Percentiles rank a stretch among this genome's conserved stretches.
Conservation (phyloP, 2,113 vertebrate species). For the Dryoscopus gambensis region DNA sequence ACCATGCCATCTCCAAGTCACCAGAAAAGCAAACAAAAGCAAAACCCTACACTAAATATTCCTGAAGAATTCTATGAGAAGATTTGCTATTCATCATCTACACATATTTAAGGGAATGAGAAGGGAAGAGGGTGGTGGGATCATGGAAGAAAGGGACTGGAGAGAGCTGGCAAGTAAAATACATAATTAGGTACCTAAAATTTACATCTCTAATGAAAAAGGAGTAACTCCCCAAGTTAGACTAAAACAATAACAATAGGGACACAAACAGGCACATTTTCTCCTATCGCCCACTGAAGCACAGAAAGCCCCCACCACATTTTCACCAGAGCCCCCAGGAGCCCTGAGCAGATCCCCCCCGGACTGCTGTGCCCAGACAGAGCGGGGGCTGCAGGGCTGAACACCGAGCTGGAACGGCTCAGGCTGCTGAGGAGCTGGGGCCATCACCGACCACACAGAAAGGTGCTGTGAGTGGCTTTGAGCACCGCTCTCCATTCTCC, state of each 20-base stretch:
- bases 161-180: not conserved
- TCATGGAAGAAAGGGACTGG: not conserved
- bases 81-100: slow-evolving; percentile 52
- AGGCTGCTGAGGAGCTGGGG: not conserved
- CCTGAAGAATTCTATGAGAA: slow-evolving; percentile 33
- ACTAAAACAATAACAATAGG: not conserved
- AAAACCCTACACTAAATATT: slow-evolving; percentile 62
- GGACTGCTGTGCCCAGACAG: not conserved
- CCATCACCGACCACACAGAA: not conserved
- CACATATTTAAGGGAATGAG: not conserved
- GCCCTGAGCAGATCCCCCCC: not conserved
- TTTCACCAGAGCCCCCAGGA: not conserved
- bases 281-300: not conserved
- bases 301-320: not conserved
- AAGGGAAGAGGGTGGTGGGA: not conserved
- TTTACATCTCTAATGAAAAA: not conserved
- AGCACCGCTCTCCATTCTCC: not conserved
- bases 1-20: slow-evolving; percentile 65
- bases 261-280: not conserved
- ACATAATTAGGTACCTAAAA: not conserved
- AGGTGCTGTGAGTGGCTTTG: not conserved
- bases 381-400: not conserved
- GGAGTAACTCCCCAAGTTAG: not conserved
- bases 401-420: not conserved
- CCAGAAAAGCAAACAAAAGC: slow-evolving; percentile 69